These are phyloP conservation scores for Dolichotis patagonum DNA, from an alignment of 2,113 vertebrate genomes.

Conservation along the genomic window DNA sequence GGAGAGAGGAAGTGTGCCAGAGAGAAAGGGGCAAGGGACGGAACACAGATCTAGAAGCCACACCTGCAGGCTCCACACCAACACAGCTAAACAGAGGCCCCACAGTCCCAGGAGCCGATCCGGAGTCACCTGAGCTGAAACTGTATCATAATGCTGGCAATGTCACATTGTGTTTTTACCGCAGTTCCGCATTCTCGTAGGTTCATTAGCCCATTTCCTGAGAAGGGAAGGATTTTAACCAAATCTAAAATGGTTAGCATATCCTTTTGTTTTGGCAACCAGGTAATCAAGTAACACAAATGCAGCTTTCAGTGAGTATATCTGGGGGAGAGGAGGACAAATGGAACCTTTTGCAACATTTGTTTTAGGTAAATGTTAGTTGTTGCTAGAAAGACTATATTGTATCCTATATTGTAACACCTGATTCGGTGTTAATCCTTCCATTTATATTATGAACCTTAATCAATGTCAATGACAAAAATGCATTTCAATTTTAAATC, in stretches of 20 bases:
- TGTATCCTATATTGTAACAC: background rate
- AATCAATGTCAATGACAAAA: background rate
- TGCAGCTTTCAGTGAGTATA: background rate
- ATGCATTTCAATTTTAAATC: slow-evolving; percentile 8
- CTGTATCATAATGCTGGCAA: background rate
- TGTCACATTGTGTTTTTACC: background rate
- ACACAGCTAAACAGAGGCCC: background rate
- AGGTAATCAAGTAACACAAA: background rate
- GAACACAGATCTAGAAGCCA: background rate
- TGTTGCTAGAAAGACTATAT: background rate
- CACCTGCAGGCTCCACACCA: background rate
- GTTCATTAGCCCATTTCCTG: background rate
- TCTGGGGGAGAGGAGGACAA: fast-evolving
- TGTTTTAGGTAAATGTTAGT: background rate
- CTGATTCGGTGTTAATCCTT: background rate
- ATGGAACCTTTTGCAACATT: background rate
- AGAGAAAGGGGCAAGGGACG: background rate
- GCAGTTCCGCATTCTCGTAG: background rate
- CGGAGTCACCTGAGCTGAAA: background rate
- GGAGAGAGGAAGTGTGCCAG: background rate
- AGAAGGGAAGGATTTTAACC: background rate
- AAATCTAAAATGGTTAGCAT: background rate
- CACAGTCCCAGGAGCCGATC: background rate
- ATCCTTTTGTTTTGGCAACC: background rate
- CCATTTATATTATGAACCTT: background rate